These are phyloP conservation scores for Aleiodes sp. DNA, from an alignment of 1,140 invertebrate genomes.

Conservation along the genomic window DNA sequence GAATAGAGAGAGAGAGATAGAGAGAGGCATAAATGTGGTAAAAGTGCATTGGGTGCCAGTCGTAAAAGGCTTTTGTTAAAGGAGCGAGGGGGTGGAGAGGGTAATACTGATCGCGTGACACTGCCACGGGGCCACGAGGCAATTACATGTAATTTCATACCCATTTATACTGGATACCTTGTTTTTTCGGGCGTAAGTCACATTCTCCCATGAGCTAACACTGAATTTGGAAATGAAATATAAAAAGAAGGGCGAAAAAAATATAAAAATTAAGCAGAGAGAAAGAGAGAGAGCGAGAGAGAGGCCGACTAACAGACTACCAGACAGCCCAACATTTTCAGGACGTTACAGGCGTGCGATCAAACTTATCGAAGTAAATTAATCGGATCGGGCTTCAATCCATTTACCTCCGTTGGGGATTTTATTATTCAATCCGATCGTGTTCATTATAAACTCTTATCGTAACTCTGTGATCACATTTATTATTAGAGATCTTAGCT, in stretches of 20 bases:
- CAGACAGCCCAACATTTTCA: slow-evolving; percentile 14
- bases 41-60: slow-evolving; percentile 38
- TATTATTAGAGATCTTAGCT: neutral
- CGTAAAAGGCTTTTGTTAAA: slow-evolving; percentile 58
- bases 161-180: slow-evolving; percentile 52
- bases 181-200: slow-evolving; percentile 45
- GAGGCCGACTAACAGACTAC: slow-evolving; percentile 13
- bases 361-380: slow-evolving; percentile 35
- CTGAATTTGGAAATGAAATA: neutral
- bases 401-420: slow-evolving; percentile 22
- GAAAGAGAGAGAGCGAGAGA: neutral
- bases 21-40: slow-evolving; percentile 31
- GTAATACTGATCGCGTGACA: slow-evolving; percentile 62
- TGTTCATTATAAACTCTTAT: slow-evolving; percentile 22
- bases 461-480: slow-evolving; percentile 13
- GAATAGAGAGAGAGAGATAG: slow-evolving; percentile 18
- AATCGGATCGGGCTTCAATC: slow-evolving; percentile 30
- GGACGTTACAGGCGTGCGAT: slow-evolving; percentile 27
- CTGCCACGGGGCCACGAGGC: slow-evolving; percentile 40
- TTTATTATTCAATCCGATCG: slow-evolving; percentile 16
- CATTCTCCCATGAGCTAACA: slow-evolving; percentile 31
- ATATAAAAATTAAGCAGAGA: slow-evolving; percentile 3
- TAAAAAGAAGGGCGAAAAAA: slow-evolving; percentile 15
- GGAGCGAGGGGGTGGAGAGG: slow-evolving; percentile 34
- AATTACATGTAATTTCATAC: slow-evolving; percentile 60